Conservation (phyloP, 2,888 invertebrate genomes). For the Poecilus cupreus region DNA sequence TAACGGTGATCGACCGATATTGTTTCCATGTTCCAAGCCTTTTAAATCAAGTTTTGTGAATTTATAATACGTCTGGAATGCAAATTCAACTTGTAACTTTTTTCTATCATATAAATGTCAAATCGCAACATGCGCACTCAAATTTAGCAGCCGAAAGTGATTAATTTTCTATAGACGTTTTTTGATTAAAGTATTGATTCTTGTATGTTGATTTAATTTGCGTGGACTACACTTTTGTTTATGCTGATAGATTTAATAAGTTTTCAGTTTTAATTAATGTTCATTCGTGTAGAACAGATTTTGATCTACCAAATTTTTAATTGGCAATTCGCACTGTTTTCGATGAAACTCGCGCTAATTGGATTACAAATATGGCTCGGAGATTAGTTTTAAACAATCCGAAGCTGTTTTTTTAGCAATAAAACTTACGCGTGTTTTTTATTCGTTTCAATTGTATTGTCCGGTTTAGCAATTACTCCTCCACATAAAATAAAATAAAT, state of each 20-base stretch:
- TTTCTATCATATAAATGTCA: constrained; percentile 34
- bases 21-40: constrained; percentile 27
- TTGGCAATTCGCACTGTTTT: constrained; percentile 3
- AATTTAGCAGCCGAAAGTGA: background rate
- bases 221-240: background rate
- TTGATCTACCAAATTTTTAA: constrained; percentile 11
- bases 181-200: background rate
- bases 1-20: constrained; percentile 31
- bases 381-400: background rate
- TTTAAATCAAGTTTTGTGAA: constrained; percentile 47
- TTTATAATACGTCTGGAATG: constrained; percentile 35
- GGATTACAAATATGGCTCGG: background rate
- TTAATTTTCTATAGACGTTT: background rate
- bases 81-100: constrained; percentile 27
- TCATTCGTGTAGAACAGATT: constrained; percentile 12
- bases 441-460: background rate
- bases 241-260: constrained; percentile 3
- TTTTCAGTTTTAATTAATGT: constrained; percentile 27
- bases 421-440: background rate
- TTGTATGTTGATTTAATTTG: background rate
- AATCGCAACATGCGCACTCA: constrained; percentile 3
- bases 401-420: background rate
- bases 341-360: background rate
- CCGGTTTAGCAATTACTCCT: background rate
- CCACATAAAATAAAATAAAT: background rate